These are phyloP conservation scores for Esox masquinongy DNA, from an alignment of 2,797 vertebrate genomes.

Conservation along the genomic window DNA sequence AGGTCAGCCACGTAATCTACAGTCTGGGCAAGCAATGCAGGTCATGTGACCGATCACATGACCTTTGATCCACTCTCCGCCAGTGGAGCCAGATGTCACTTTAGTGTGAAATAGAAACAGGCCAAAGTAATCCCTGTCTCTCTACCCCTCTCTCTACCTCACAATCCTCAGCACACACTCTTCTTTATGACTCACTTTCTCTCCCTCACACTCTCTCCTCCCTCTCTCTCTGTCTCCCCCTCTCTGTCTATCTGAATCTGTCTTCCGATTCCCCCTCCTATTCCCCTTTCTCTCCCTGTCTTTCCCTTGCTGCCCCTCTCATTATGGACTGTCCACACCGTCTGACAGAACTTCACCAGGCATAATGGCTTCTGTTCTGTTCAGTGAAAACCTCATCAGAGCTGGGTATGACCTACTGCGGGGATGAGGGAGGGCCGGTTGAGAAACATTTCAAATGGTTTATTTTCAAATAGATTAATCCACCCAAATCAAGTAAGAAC, in stretches of 20 bases:
- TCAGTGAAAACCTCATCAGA: neutral
- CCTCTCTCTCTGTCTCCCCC: neutral
- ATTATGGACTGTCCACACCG: neutral
- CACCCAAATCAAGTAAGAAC: neutral
- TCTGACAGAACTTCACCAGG: neutral
- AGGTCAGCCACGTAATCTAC: slow-evolving; percentile 36
- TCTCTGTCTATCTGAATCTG: neutral
- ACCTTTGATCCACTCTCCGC: slow-evolving; percentile 22
- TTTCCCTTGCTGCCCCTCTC: neutral
- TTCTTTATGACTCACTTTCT: neutral
- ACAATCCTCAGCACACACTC: neutral
- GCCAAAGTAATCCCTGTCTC: slow-evolving; percentile 14
- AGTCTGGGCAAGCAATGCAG: slow-evolving; percentile 30
- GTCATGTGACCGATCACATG: slow-evolving; percentile 47
- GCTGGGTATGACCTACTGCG: neutral
- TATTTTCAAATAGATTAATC: neutral
- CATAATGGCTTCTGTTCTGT: neutral
- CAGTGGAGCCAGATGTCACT: slow-evolving; percentile 24
- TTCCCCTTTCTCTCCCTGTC: neutral
- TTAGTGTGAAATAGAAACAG: slow-evolving; percentile 25
- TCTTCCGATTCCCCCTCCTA: neutral
- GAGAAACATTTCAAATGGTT: neutral
- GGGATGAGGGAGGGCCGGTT: neutral
- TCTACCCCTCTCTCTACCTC: slow-evolving; percentile 6
- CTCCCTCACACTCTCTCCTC: neutral